Conservation (phyloP, 2,113 vertebrate genomes). For the Melanerpes formicivorus region DNA sequence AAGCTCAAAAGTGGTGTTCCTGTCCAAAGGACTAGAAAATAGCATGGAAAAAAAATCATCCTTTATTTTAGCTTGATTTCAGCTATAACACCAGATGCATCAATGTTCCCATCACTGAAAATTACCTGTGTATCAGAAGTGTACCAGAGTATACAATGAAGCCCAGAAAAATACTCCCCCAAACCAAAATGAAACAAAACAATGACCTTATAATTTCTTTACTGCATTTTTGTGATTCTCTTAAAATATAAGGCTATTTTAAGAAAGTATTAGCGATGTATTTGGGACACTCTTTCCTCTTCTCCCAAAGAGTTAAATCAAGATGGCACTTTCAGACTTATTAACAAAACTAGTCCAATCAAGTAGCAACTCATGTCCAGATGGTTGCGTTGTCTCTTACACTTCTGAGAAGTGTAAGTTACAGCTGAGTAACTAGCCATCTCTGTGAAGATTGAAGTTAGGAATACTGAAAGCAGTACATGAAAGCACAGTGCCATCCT, state of each 20-base stretch:
- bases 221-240: background rate
- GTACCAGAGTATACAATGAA: background rate
- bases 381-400: background rate
- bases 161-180: background rate
- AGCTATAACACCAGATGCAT: background rate
- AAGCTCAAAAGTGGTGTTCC: background rate
- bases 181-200: background rate
- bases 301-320: background rate
- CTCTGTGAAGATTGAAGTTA: background rate
- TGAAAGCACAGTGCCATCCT: background rate
- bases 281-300: background rate
- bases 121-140: background rate
- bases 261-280: background rate
- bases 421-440: background rate
- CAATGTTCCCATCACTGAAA: background rate
- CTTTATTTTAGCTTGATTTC: background rate
- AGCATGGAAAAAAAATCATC: background rate
- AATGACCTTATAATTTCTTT: background rate
- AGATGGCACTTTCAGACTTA: background rate
- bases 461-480: background rate
- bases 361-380: background rate
- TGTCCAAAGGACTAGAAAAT: background rate
- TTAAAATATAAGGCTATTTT: background rate
- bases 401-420: background rate
- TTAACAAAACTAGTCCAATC: background rate